Conservation (phyloP, 1,140 invertebrate genomes). For the Drosophila pallidifrons region DNA sequence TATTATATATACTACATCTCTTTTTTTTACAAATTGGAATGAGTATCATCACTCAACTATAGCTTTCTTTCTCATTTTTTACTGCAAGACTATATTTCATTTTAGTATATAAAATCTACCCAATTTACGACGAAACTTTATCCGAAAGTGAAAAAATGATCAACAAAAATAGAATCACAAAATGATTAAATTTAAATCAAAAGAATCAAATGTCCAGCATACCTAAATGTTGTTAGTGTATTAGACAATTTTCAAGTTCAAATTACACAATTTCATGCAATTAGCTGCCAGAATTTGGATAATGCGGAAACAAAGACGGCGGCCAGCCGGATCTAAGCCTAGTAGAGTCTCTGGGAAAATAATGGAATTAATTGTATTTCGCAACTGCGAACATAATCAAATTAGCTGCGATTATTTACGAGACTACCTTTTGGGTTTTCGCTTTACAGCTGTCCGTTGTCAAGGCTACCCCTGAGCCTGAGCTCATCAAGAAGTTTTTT, state of each 20-base stretch:
- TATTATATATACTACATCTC: no score
- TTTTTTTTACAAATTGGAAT: no score
- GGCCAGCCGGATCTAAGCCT: constrained; percentile 23
- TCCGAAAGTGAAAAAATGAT: no score
- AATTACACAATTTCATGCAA: constrained; percentile 36
- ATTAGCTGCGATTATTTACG: constrained; percentile 43
- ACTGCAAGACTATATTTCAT: no score
- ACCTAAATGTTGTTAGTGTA: neutral
- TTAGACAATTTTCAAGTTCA: constrained; percentile 21
- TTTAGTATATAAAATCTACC: no score
- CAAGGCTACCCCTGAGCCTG: constrained; percentile 25
- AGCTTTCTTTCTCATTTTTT: no score
- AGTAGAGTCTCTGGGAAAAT: constrained; percentile 6
- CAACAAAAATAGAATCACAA: no score
- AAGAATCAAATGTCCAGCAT: neutral
- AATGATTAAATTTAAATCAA: no score
- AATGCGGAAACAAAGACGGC: constrained; percentile 28
- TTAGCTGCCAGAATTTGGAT: constrained; percentile 30
- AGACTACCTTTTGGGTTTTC: neutral
- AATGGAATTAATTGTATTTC: constrained; percentile 4
- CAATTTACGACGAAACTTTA: no score
- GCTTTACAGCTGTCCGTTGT: neutral
- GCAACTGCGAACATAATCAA: constrained; percentile 25
- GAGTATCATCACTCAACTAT: no score
- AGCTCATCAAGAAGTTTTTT: constrained; percentile 10